A percentile compares a stretch with the other conserved stretches of the same genome.
phyloP scores from a whole-genome alignment of 2,888 invertebrate genomes.

The Torymus texanus region DNA sequence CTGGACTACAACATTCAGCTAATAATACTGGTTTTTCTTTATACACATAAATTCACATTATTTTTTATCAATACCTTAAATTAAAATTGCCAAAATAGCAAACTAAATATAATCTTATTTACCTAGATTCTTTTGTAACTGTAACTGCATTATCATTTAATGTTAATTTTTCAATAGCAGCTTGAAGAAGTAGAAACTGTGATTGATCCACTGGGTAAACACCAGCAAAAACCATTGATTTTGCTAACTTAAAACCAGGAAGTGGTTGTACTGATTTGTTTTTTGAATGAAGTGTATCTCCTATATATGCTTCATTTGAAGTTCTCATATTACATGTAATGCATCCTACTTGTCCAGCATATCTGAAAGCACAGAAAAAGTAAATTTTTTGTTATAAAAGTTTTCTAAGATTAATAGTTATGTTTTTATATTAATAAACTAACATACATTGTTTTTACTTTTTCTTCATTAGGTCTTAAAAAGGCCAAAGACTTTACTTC shows the following conservation, averaged over 20 bases:
- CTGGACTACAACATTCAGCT: conserved; percentile 79
- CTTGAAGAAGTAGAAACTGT: conserved; percentile 83
- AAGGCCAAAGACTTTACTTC: conserved; percentile 87
- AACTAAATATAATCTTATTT: conserved; percentile 49
- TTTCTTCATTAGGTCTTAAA: conserved; percentile 85
- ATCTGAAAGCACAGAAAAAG: conserved; percentile 69
- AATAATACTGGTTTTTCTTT: too few species aligned
- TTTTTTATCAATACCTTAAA: too few species aligned
- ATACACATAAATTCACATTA: too few species aligned
- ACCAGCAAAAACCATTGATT: conserved; percentile 91
- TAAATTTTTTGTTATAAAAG: not conserved
- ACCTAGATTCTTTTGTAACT: conserved; percentile 89
- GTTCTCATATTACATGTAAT: conserved; percentile 88
- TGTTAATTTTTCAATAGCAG: conserved; percentile 92
- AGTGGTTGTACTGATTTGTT: conserved; percentile 78
- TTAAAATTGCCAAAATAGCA: too few species aligned
- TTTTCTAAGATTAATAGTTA: not conserved
- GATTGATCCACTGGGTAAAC: conserved; percentile 94
- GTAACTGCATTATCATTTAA: conserved; percentile 96
- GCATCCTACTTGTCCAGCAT: conserved; percentile 96
- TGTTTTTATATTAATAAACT: conserved; percentile 27
- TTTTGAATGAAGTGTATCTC: conserved; percentile 84
- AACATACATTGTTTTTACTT: conserved; percentile 80
- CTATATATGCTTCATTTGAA: conserved; percentile 84
- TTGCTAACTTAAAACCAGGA: conserved; percentile 81